phyloP scores from a whole-genome alignment of 2,113 vertebrate genomes.

The Sula dactylatra region DNA sequence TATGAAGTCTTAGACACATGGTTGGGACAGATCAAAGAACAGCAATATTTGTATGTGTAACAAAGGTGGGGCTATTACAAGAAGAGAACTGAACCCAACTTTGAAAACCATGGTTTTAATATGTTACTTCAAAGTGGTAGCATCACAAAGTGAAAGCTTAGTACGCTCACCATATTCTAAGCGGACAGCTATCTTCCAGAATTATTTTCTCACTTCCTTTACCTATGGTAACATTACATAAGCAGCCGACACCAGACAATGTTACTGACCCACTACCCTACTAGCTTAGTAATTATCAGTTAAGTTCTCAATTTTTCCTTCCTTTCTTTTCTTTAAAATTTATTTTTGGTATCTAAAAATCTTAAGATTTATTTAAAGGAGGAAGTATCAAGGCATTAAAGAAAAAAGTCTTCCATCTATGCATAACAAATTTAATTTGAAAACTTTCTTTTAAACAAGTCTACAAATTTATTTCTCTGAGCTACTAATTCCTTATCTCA shows the following conservation, averaged over 20 bases:
- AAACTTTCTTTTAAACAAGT: neutral
- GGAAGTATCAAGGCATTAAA: neutral
- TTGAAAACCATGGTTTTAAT: neutral
- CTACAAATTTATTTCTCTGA: neutral
- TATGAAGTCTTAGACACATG: neutral
- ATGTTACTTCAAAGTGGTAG: neutral
- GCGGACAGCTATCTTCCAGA: neutral
- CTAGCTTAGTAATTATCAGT: neutral
- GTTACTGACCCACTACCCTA: neutral
- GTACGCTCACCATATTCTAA: neutral
- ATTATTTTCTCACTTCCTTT: neutral
- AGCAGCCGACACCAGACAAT: neutral
- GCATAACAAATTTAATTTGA: neutral
- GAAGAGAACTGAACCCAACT: neutral
- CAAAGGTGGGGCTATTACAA: neutral
- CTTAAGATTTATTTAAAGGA: neutral
- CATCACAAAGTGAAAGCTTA: neutral
- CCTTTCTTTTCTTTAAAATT: neutral
- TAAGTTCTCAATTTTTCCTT: neutral
- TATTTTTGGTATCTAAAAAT: neutral
- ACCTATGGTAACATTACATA: neutral
- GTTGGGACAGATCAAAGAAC: neutral
- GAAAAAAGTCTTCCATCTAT: neutral
- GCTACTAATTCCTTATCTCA: neutral
- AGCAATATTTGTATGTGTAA: neutral